These are phyloP conservation scores for Ophion ellenae DNA, from an alignment of 2,888 invertebrate genomes.

Conservation along the genomic window DNA sequence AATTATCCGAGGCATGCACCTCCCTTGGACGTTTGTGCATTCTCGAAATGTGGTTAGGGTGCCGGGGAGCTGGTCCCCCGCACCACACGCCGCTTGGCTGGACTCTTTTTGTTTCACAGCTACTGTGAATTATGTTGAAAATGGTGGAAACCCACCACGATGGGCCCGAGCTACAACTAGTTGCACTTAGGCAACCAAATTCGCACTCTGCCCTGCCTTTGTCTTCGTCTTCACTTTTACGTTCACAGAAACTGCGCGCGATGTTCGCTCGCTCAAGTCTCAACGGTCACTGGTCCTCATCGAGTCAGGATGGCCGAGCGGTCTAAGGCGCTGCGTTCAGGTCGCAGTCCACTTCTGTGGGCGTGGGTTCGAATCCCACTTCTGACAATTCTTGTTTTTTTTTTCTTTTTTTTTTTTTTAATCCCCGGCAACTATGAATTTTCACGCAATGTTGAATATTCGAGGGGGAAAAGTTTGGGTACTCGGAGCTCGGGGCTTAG, in stretches of 20 bases:
- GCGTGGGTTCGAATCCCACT: conserved; percentile 88
- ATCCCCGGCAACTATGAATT: not conserved
- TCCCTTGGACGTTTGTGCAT: not conserved
- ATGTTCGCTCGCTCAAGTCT: not conserved
- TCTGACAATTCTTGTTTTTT: conserved; percentile 80
- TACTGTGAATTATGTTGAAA: not conserved
- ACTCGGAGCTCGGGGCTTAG: not conserved
- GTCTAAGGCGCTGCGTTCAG: conserved; percentile 85
- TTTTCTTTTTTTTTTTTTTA: not conserved
- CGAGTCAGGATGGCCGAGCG: conserved; percentile 86
- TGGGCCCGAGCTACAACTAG: conserved; percentile 7
- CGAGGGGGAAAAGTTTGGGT: not conserved
- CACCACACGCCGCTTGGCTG: conserved; percentile 9
- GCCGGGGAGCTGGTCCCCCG: conserved; percentile 5
- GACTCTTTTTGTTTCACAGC: not conserved
- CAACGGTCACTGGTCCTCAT: not conserved
- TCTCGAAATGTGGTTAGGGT: not conserved
- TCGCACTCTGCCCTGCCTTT: conserved; percentile 9
- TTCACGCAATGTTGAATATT: not conserved
- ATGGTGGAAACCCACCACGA: not conserved
- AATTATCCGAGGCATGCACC: not conserved
- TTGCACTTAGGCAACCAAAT: conserved; percentile 8
- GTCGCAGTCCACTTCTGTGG: conserved; percentile 86
- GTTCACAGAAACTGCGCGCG: not conserved
- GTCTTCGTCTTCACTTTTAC: not conserved